Base-by-base conservation (phyloP, 2,888 invertebrate genomes). In the Cyclophora albipunctata region DNA sequence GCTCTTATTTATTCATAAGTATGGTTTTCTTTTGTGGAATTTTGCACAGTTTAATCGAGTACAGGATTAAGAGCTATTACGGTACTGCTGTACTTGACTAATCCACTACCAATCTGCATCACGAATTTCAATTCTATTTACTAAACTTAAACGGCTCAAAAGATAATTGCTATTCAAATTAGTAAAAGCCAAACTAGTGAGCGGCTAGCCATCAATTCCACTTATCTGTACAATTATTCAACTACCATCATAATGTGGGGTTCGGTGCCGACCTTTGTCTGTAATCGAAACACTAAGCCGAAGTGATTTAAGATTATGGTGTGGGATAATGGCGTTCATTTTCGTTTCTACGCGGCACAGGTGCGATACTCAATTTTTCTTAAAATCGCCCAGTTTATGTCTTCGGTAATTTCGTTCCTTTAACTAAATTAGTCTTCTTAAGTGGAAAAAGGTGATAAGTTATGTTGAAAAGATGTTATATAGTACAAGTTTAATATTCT, bases 301-400 rank as follows among this genome's bases (percentile, higher is more conserved):
- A 73, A 81, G 87, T 85, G 85, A 87, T 87, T 87, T 86, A 87
- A 84, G 86, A 84, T 87, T 85, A 87, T 86, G 82, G 84, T 80
- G 72, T 72, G 84, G 85, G 84, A 84, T 86, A 86, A 87, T 83
- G 71, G 81, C 80, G 71, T 75, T 80, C 84, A 84, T 83, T 84
- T 81, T 80, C 77, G 75, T 78, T 74, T 69, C 73, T 67, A 71
- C 73, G 73, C 63, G 71, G 74, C 78, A 74, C 84, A 84, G 86
- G 84, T 84, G 84, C 76, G 73, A 69, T 67, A 67, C 71, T 68
- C 70, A 73, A 71, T 79, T 79, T 81, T 81, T 81, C 74, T 78
- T 76, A 75, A 80, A 83, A 79, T 78, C 75, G 67, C 58, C 55
- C 71, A 75, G 80, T 80, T 81, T 80, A 80, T 76, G 68, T 61